A percentile compares a stretch with the other conserved stretches of the same genome.
phyloP scores from a whole-genome alignment of 2,797 vertebrate genomes.

The Presbytis comata region DNA sequence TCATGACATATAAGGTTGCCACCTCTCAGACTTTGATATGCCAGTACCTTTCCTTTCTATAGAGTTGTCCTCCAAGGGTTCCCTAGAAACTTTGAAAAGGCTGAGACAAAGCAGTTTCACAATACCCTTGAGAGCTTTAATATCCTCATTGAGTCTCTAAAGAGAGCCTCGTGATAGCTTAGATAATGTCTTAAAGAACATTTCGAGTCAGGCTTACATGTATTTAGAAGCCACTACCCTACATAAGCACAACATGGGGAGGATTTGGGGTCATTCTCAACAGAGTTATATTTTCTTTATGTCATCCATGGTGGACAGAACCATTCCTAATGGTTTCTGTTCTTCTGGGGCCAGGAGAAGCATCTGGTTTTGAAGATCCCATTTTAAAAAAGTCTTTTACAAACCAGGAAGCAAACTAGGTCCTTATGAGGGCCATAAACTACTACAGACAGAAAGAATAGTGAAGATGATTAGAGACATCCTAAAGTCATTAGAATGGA shows the following conservation, averaged over 20 bases:
- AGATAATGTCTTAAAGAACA: not conserved
- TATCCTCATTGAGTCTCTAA: not conserved
- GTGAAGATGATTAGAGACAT: not conserved
- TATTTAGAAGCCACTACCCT: not conserved
- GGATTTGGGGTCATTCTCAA: not conserved
- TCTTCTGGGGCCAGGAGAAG: not conserved
- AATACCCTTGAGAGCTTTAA: not conserved
- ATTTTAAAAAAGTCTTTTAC: not conserved
- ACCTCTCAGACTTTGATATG: not conserved
- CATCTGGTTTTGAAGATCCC: not conserved
- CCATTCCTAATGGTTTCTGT: not conserved
- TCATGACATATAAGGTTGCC: not conserved
- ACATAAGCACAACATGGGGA: not conserved
- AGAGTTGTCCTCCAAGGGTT: too few species aligned
- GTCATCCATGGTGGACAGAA: not conserved
- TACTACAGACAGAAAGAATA: not conserved
- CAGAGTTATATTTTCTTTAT: not conserved
- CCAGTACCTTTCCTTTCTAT: not conserved
- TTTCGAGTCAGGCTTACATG: not conserved
- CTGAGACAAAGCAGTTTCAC: not conserved
- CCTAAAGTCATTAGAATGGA: not conserved
- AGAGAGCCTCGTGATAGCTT: not conserved
- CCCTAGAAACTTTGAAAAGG: not conserved
- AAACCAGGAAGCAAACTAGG: not conserved
- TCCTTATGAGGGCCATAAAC: not conserved